Evolutionary conservation across 2,888 invertebrate species (phyloP), one percentile per base, ranked within the genome.

Genomic region (Galerucella calmariensis): DNA sequence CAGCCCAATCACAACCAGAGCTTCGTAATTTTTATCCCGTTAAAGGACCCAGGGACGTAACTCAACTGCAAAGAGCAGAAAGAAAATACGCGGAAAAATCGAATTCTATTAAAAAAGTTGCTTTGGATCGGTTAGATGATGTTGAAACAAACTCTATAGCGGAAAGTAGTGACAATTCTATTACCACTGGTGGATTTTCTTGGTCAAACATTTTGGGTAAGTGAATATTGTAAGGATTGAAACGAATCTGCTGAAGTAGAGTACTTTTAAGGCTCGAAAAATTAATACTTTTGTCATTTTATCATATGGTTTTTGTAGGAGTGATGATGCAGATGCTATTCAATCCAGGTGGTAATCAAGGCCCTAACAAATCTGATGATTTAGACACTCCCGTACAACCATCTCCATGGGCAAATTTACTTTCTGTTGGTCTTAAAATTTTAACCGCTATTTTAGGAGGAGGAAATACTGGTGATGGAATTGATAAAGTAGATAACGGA

Each of bases 401-500:
- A 0, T 96, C 96, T 24, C 95, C 96, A 24, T 97, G 96, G 97
- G 93, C 96, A 62, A 95, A 95, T 88, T 90, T 96, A 35, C 89
- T 97, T 68, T 93, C 95, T 9, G 93, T 96, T 86, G 96, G 96
- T 68, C 90, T 96, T 72, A 94, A 95, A 88, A 94, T 97, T 83
- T 90, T 97, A 78, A 94, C 95, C 44, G 94, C 95, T 53, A 90
- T 96, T 81, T 89, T 97, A 73, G 95, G 95, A 68, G 94, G 94
- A 75, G 93, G 93, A 51, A 91, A 90, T 35, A 92, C 91, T 51
- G 92, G 88, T 82, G 95, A 95, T 84, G 95, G 95, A 74, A 95
- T 96, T 87, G 96, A 97, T 87, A 96, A 96, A 88, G 95, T 96
- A 74, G 96, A 96, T 88, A 95, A 95, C 86, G 94, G 94, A 84